Percentiles rank a stretch among this genome's conserved stretches.
phyloP scores from a whole-genome alignment of 1,140 invertebrate species.

The Helicoverpa zea region DNA sequence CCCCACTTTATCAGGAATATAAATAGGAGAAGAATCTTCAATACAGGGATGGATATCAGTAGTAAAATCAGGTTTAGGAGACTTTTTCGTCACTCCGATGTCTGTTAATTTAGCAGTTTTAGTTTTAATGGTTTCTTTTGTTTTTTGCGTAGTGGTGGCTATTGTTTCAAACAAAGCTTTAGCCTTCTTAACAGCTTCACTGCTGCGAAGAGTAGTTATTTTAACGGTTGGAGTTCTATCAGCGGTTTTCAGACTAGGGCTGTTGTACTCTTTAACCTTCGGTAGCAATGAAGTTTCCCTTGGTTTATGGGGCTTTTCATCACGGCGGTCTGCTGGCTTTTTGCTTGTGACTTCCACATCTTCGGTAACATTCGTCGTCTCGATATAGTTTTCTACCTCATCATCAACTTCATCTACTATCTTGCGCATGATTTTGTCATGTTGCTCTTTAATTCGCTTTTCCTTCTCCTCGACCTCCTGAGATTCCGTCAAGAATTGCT shows the following conservation, averaged over 20 bases:
- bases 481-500: slow-evolving; percentile 83
- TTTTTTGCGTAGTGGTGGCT: slow-evolving; percentile 80
- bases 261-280: slow-evolving; percentile 62
- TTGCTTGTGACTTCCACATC: neutral
- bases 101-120: slow-evolving; percentile 79
- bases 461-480: slow-evolving; percentile 78
- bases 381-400: slow-evolving; percentile 44
- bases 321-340: slow-evolving; percentile 34
- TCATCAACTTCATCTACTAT: slow-evolving; percentile 71
- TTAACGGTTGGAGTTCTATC: slow-evolving; percentile 71
- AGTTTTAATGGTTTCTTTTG: slow-evolving; percentile 60
- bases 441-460: slow-evolving; percentile 81
- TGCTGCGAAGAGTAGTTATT: slow-evolving; percentile 85
- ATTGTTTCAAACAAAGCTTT: slow-evolving; percentile 90
- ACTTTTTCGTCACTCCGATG: slow-evolving; percentile 77
- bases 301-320: slow-evolving; percentile 45
- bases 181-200: slow-evolving; percentile 89
- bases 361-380: slow-evolving; percentile 42
- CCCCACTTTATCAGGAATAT: slow-evolving; percentile 55
- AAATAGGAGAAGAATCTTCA: slow-evolving; percentile 58
- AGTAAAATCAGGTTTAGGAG: slow-evolving; percentile 69
- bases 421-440: slow-evolving; percentile 78
- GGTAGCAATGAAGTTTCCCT: slow-evolving; percentile 58
- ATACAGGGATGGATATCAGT: slow-evolving; percentile 62
- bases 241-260: slow-evolving; percentile 57